Evolutionary conservation across 2,797 vertebrate genomes (phyloP).

Genomic region (Phataginus tricuspis): DNA sequence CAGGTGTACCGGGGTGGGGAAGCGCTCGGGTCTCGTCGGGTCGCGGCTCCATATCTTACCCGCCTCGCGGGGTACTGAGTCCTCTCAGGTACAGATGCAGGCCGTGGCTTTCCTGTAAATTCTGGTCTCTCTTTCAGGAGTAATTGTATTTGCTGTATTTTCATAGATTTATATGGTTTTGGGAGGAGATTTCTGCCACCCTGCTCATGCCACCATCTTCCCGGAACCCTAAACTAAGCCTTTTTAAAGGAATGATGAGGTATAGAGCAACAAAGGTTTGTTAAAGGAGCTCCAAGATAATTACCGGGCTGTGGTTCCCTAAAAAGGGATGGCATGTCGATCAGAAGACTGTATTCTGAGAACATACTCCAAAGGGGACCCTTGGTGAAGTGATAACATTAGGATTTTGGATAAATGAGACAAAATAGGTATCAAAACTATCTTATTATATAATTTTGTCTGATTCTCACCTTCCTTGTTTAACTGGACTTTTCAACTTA

Average conservation of each 20-base stretch:
- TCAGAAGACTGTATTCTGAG: neutral
- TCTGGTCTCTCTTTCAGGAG: no score
- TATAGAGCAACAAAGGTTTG: neutral
- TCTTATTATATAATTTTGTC: neutral
- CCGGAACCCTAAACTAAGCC: rapidly evolving
- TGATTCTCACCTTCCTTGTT: neutral
- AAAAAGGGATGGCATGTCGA: neutral
- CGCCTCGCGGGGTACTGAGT: no score
- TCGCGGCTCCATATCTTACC: no score
- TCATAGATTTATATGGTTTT: no score
- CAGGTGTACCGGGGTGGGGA: no score
- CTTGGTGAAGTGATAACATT: neutral
- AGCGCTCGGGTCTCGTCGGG: no score
- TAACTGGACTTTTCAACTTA: neutral
- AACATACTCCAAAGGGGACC: neutral
- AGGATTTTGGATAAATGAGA: neutral
- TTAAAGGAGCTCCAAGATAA: neutral
- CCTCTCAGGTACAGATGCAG: no score
- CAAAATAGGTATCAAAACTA: neutral
- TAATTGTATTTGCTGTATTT: no score
- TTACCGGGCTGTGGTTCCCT: neutral
- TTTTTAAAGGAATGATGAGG: neutral
- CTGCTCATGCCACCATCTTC: no score
- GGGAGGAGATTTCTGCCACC: no score
- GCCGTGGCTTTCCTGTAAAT: no score